phyloP scores from a whole-genome alignment of 2,797 vertebrate species.

The Tarsius wallacei region DNA sequence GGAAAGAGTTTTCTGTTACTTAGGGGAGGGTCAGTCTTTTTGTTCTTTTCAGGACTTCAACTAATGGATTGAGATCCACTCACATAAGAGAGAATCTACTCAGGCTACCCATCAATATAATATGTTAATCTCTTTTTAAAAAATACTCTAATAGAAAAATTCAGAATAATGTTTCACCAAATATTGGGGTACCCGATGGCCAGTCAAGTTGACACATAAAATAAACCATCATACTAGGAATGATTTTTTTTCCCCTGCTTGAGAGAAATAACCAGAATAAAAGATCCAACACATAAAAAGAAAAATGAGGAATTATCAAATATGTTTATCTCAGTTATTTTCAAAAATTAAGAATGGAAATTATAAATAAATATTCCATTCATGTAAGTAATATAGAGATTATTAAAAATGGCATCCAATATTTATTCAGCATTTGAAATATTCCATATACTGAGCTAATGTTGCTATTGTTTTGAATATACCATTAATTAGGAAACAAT shows the following conservation, averaged over 20 bases:
- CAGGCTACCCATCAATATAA: not conserved
- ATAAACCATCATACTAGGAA: not conserved
- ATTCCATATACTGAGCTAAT: not conserved
- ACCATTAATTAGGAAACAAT: not conserved
- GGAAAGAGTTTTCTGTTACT: not conserved
- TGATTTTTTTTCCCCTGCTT: not conserved
- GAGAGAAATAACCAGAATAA: not conserved
- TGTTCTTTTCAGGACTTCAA: not conserved
- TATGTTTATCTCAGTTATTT: not conserved
- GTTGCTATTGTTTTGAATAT: not conserved
- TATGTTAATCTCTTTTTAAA: not conserved
- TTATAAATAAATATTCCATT: not conserved
- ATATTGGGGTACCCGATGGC: not conserved
- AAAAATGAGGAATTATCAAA: not conserved
- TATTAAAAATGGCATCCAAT: not conserved
- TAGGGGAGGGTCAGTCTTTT: not conserved
- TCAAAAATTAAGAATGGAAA: slow-evolving; percentile 16
- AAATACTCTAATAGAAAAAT: not conserved
- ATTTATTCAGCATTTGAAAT: not conserved
- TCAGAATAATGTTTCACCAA: not conserved
- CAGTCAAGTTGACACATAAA: not conserved
- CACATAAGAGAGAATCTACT: not conserved
- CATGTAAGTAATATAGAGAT: not conserved
- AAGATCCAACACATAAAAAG: not conserved
- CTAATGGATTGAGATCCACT: not conserved